Evolutionary conservation across 2,797 vertebrate genomes (phyloP), one percentile per base, ranked within the genome.

Genomic region (Sebastes glaucus): DNA sequence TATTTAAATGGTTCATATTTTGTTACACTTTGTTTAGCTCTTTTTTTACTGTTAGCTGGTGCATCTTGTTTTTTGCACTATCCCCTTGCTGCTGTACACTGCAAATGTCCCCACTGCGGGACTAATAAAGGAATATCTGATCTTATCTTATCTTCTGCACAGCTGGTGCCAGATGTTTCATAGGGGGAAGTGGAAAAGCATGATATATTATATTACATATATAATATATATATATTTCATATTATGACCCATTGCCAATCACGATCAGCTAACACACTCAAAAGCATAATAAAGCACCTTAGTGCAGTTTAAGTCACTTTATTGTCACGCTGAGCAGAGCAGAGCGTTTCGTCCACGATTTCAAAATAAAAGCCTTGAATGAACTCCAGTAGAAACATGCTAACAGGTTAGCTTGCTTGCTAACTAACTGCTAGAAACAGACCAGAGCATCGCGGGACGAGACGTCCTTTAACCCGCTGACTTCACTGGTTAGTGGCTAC

Each of bases 281-380:
- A 61, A 57, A 46, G 2, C 11, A n/a, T 49, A 10, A 28, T 4
- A 27, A 57, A 1, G 1, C 0, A 56, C 16, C 20, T 52, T 4
- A 2, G 11, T 23, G 11, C 20, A 8, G n/a, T 2, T 16, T 10
- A 23, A 27, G 3, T 1, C 13, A 14, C 22, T 16, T 46, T 18
- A 28, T 9, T 65, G 3, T n/a, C 20, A 5, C 23, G 1, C 11
- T 16, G 6, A 25, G n/a, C 52, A 5, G 3, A 13, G 14, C 16
- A 22, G 35, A 16, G 27, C 18, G 7, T 6, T 6, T 2, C 14
- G 11, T 3, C 3, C 7, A 7, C 4, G 8, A 49, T 63, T 85
- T 87, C 79, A 88, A 84, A 84, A 88, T 87, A 84, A 83, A 77
- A 82, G 69, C 11, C 57, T 16, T 28, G 1, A 38, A 53, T 56